Evolutionary conservation across 2,888 invertebrate genomes (phyloP).

Genomic region (Watsonalla binaria): DNA sequence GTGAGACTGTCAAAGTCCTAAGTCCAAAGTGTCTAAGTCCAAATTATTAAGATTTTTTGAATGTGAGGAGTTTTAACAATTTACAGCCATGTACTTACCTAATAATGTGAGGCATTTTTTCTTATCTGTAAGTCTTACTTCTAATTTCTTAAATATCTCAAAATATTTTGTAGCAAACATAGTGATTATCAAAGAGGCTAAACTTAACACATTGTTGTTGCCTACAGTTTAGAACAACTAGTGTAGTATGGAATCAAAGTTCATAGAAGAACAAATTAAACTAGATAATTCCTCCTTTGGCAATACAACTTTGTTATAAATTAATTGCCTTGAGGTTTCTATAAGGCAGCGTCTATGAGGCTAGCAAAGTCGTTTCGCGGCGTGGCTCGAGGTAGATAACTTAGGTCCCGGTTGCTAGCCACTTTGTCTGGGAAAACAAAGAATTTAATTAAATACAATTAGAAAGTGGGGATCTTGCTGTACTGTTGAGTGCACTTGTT

Average conservation of each 20-base stretch:
- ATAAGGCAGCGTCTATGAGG: neutral
- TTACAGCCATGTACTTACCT: too few species aligned
- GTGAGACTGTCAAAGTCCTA: too few species aligned
- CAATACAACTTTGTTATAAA: neutral
- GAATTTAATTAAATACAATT: constrained; percentile 2
- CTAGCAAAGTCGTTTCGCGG: neutral
- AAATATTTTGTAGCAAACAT: too few species aligned
- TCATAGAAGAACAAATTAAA: neutral
- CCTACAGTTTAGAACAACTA: neutral
- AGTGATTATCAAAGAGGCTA: too few species aligned
- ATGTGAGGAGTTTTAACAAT: too few species aligned
- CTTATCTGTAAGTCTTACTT: too few species aligned
- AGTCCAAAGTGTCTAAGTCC: too few species aligned
- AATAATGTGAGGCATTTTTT: too few species aligned
- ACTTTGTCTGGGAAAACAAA: neutral
- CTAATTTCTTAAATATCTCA: too few species aligned
- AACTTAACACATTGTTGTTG: too few species aligned
- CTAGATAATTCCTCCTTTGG: neutral
- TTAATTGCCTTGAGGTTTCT: neutral
- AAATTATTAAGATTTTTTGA: too few species aligned
- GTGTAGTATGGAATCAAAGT: neutral
- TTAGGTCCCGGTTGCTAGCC: neutral
- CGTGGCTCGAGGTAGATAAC: neutral
- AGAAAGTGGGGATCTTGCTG: neutral
- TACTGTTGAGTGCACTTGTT: too few species aligned